phyloP scores from a whole-genome alignment of 2,888 invertebrate species.

The Andrena camellia region DNA sequence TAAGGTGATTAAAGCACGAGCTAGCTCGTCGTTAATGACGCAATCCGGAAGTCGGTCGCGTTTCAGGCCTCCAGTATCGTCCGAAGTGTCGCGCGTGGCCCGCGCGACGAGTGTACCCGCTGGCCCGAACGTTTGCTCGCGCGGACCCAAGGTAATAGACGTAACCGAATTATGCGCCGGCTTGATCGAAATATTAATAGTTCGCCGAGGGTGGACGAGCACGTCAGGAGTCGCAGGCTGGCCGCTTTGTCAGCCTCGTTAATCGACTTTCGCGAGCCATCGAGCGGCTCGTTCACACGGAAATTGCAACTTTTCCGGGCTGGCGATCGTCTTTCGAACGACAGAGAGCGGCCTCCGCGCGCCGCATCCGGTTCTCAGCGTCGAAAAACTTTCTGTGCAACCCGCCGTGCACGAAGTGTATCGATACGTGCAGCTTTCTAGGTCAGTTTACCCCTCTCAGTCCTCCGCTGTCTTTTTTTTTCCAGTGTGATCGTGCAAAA shows the following conservation, averaged over 20 bases:
- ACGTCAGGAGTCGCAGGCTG: conserved; percentile 69
- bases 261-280: conserved; percentile 75
- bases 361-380: conserved; percentile 16
- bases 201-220: conserved; percentile 57
- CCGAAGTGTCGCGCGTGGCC: background rate
- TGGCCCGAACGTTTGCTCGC: background rate
- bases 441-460: conserved; percentile 12
- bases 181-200: conserved; percentile 74
- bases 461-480: background rate
- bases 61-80: background rate
- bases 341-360: conserved; percentile 19
- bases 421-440: conserved; percentile 36
- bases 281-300: conserved; percentile 69
- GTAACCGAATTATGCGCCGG: conserved; percentile 63
- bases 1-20: background rate
- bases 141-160: conserved; percentile 48
- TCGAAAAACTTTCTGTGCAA: conserved; percentile 20
- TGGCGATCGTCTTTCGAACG: conserved; percentile 65
- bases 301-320: conserved; percentile 75
- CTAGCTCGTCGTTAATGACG: background rate
- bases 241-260: conserved; percentile 69
- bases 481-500: background rate
- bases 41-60: background rate
- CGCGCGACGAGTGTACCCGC: background rate
- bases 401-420: background rate